phyloP scores from a whole-genome alignment of 2,113 vertebrate genomes.

The Labeo catla region DNA sequence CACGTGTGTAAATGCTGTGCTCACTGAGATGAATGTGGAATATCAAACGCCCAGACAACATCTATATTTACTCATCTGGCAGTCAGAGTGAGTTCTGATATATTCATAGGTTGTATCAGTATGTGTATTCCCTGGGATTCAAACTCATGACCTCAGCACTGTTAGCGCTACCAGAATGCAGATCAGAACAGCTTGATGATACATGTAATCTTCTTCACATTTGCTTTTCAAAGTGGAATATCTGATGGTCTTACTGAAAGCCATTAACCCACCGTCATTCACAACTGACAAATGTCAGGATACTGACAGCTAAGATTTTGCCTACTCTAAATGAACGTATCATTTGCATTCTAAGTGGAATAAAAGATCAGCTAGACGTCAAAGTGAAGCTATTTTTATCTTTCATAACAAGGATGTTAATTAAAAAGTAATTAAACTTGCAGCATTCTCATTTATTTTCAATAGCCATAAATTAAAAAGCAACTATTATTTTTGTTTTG shows the following conservation, averaged over 20 bases:
- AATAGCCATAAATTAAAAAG: neutral
- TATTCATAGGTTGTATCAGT: neutral
- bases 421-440: too few species aligned
- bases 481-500: neutral
- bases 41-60: too few species aligned
- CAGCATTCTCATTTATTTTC: too few species aligned
- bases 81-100: neutral
- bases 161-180: neutral
- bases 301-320: neutral
- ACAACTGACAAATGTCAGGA: constrained; percentile 5
- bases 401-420: neutral
- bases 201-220: constrained; percentile 5
- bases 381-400: neutral
- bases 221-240: neutral
- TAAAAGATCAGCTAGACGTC: neutral
- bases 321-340: neutral
- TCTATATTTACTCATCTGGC: neutral
- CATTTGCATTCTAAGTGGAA: neutral
- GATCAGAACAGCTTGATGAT: neutral
- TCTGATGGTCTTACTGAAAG: neutral
- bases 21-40: too few species aligned
- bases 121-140: neutral
- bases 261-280: neutral
- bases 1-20: too few species aligned
- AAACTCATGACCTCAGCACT: neutral